phyloP scores from a whole-genome alignment of 2,888 invertebrate genomes.

The Adelphocoris suturalis region DNA sequence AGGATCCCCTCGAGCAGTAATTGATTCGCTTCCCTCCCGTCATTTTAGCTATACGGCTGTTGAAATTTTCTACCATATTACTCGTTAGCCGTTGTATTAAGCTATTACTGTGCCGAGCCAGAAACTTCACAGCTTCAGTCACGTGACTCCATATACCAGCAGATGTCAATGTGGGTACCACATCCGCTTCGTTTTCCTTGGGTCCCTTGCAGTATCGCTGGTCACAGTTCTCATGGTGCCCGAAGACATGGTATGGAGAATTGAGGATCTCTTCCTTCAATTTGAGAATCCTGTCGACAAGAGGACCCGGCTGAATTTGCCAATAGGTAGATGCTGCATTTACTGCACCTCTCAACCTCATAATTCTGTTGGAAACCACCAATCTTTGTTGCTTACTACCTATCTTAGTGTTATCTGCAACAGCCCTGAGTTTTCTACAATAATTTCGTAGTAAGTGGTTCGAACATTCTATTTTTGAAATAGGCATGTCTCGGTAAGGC shows the following conservation, averaged over 20 bases:
- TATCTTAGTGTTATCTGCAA: conserved; percentile 22
- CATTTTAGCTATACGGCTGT: too few relatives aligned
- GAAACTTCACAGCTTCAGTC: not conserved
- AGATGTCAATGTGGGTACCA: not conserved
- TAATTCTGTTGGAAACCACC: not conserved
- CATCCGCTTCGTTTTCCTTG: not conserved
- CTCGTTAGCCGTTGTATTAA: too few relatives aligned
- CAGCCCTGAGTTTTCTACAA: conserved; percentile 66
- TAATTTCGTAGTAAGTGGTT: conserved; percentile 76
- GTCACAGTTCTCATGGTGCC: not conserved
- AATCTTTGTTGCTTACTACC: not conserved
- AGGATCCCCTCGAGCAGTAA: too few relatives aligned
- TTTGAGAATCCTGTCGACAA: not conserved
- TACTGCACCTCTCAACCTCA: not conserved
- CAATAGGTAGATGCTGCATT: not conserved
- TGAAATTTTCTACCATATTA: too few relatives aligned
- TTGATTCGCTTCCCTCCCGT: too few relatives aligned
- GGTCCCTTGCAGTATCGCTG: not conserved
- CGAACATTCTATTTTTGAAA: conserved; percentile 77
- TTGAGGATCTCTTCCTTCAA: not conserved
- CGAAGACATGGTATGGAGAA: not conserved
- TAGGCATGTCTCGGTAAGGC: conserved; percentile 75
- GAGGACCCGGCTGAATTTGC: not conserved
- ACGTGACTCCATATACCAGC: not conserved
- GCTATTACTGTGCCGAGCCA: not conserved